Conservation (phyloP, 2,888 invertebrate species). For the Eugnorisma glareosa region DNA sequence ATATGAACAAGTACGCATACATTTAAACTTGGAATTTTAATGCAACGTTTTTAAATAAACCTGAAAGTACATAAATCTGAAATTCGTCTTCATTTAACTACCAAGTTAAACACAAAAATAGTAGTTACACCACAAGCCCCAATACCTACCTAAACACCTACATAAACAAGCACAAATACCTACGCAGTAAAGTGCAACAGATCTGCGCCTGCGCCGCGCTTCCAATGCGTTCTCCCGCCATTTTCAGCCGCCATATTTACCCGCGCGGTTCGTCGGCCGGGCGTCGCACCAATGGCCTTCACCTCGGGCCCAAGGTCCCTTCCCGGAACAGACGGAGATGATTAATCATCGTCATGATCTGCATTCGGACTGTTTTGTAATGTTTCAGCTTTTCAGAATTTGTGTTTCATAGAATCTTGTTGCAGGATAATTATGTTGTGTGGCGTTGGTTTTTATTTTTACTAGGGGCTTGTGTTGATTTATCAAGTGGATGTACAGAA, state of each 20-base stretch:
- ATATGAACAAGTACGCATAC: neutral
- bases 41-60: neutral
- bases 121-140: neutral
- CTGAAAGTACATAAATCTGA: neutral
- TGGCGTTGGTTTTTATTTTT: neutral
- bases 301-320: slow-evolving; percentile 81
- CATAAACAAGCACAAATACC: slow-evolving; percentile 5
- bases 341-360: slow-evolving; percentile 69
- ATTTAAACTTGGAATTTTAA: neutral
- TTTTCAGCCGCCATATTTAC: slow-evolving; percentile 77
- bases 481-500: neutral
- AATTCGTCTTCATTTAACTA: neutral
- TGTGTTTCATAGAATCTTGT: slow-evolving; percentile 60
- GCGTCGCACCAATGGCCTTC: slow-evolving; percentile 82
- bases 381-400: slow-evolving; percentile 50
- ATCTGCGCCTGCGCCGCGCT: slow-evolving; percentile 54
- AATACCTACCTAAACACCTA: slow-evolving; percentile 10
- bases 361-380: slow-evolving; percentile 57
- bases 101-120: slow-evolving; percentile 7
- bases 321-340: slow-evolving; percentile 69
- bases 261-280: slow-evolving; percentile 82
- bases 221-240: slow-evolving; percentile 66
- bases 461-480: neutral
- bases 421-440: slow-evolving; percentile 34
- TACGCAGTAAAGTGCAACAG: slow-evolving; percentile 45